Base-by-base conservation (phyloP, 2,888 invertebrate species). In the Xestia ashworthii region DNA sequence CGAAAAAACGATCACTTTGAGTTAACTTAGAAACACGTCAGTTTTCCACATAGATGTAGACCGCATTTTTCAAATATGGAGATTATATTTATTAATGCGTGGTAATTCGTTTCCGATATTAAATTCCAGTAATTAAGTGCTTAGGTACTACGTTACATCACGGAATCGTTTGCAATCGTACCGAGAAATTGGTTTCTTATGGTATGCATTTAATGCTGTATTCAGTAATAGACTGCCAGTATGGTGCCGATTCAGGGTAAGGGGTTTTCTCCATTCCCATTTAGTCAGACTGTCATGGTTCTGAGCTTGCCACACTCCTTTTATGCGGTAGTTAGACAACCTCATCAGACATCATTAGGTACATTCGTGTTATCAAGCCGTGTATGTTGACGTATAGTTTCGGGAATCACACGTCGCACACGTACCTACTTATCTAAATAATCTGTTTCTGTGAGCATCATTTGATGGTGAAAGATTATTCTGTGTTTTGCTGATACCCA, bases 231-330 rank as follows among this genome's bases (percentile, higher is more conserved):
- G n/a, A 46, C n/a, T 46, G 64, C 25, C 53, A 64, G 41, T 22
- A 58, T 6, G 9, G 6, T 14, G 12, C 46, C 46, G 22, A 14
- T 22, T 55, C 14, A 65, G 8, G 48, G n/a, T 16, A 19, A 65
- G 41, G 14, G 55, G 46, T 50, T 80, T 80, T 65, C 32, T 55
- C 19, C n/a, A n/a, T n/a, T 11, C 19, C 48, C 25, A 41, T 79
- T 71, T 41, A 48, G 32, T 72, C 62, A 55, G 62, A 19, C 46
- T 69, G 14, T 14, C 22, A 14, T 25, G 3, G 4, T 14, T 46
- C 69, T 38, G 16, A 44, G 25, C 50, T 41, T 53, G 44, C 38
- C 16, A 22, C 44, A 44, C 38, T 68, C 11, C 16, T 25, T 0
- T 41, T 22, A 53, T 5, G 14, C 1, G 16, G 5, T 22, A 46